Evolutionary conservation across 1,140 invertebrate species (phyloP).

Genomic region (Leguminivora glycinivorella): DNA sequence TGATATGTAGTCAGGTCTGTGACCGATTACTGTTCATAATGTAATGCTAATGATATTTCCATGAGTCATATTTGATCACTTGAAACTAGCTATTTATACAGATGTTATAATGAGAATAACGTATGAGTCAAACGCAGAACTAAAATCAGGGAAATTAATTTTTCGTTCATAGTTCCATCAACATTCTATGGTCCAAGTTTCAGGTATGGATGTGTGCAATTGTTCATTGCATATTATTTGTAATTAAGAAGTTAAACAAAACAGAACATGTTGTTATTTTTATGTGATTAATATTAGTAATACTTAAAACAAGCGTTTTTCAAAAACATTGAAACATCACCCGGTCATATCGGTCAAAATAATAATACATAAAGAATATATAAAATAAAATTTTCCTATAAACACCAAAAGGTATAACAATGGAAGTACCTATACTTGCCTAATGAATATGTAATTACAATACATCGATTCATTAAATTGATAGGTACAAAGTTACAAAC

Average conservation of each 20-base stretch:
- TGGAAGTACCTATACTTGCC: not conserved
- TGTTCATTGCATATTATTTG: too few species aligned
- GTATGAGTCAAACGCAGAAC: not conserved
- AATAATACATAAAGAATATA: not conserved
- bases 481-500: not conserved
- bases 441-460: not conserved
- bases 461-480: not conserved
- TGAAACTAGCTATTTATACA: not conserved
- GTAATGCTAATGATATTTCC: constrained; percentile 16
- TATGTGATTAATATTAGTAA: not conserved
- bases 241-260: constrained; percentile 10
- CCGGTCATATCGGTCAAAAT: not conserved
- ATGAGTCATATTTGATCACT: constrained; percentile 4
- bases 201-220: too few species aligned
- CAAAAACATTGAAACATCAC: not conserved
- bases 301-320: not conserved
- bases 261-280: not conserved
- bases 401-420: not conserved
- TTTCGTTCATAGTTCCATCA: not conserved
- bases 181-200: not conserved
- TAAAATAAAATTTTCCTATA: not conserved
- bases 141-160: not conserved
- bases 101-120: not conserved
- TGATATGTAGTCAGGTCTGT: not conserved
- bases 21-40: not conserved